Percentiles rank a stretch among this genome's conserved stretches.
phyloP scores from a whole-genome alignment of 1,140 invertebrate species.

The Caenorhabditis latens region DNA sequence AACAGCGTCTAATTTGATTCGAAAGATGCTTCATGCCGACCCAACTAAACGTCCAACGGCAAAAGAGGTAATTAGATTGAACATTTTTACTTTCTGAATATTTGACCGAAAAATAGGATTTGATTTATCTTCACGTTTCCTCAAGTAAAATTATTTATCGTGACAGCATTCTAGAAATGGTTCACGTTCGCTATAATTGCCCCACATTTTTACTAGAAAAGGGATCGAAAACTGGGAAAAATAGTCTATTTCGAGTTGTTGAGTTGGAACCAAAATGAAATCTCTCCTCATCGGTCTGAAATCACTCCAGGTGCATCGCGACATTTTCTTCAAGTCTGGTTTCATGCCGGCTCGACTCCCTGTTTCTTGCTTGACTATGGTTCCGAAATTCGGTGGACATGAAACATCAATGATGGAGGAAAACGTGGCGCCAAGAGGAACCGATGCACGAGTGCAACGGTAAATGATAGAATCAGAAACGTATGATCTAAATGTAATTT shows the following conservation, averaged over 20 bases:
- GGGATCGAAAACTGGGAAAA: slow-evolving; percentile 4
- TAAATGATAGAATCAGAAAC: neutral
- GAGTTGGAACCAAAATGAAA: neutral
- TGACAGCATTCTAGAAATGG: neutral
- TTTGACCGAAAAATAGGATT: no score
- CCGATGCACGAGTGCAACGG: neutral
- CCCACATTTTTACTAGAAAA: slow-evolving; percentile 7
- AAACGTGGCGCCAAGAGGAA: neutral
- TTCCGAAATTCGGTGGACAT: slow-evolving; percentile 64
- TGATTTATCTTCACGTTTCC: neutral
- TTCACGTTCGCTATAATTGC: neutral
- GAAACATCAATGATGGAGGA: slow-evolving; percentile 49
- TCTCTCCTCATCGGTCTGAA: slow-evolving; percentile 1
- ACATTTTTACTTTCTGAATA: no score
- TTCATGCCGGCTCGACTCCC: slow-evolving; percentile 64
- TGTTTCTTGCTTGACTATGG: slow-evolving; percentile 66
- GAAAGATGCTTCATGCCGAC: slow-evolving; percentile 86
- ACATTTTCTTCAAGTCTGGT: slow-evolving; percentile 63
- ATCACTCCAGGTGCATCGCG: slow-evolving; percentile 46
- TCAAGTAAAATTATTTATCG: neutral
- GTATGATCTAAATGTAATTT: neutral
- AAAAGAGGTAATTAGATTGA: slow-evolving; percentile 30
- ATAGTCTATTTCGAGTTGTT: neutral
- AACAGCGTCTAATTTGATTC: slow-evolving; percentile 86
- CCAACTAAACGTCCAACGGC: slow-evolving; percentile 87